Conservation (phyloP, 2,797 vertebrate genomes). For the Pitangus sulphuratus region DNA sequence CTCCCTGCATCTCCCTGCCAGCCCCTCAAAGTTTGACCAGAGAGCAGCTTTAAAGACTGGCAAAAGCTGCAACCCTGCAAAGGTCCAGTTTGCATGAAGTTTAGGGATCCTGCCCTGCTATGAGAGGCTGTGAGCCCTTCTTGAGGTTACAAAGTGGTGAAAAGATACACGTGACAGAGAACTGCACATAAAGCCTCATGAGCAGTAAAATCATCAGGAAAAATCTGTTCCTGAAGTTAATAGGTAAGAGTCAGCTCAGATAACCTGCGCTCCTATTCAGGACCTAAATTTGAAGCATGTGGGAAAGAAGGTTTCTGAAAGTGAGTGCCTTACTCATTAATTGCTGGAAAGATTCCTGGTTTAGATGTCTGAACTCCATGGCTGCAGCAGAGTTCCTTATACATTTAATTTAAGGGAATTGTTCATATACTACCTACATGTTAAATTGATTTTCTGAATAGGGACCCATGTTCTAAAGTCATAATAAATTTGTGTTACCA, state of each 20-base stretch:
- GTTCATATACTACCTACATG: background rate
- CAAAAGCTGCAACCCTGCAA: background rate
- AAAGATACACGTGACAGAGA: background rate
- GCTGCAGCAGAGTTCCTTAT: background rate
- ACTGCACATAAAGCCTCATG: background rate
- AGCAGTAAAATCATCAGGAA: background rate
- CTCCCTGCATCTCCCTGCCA: background rate
- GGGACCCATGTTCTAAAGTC: background rate
- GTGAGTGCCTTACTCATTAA: background rate
- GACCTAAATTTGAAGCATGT: conserved; percentile 10
- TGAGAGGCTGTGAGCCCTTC: background rate
- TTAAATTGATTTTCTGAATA: background rate
- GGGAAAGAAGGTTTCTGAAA: conserved; percentile 1
- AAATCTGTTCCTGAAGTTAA: background rate
- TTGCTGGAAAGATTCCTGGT: background rate
- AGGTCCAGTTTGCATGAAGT: accelerated
- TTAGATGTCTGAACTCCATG: background rate
- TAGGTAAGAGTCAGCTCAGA: background rate
- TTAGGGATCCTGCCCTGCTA: background rate
- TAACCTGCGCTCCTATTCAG: background rate
- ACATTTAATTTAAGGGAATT: background rate
- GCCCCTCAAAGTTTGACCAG: background rate
- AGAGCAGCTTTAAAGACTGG: background rate
- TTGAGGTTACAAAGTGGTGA: background rate
- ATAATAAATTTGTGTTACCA: background rate